Evolutionary conservation across 2,888 invertebrate species (phyloP).

Genomic region (Fragum sueziense): DNA sequence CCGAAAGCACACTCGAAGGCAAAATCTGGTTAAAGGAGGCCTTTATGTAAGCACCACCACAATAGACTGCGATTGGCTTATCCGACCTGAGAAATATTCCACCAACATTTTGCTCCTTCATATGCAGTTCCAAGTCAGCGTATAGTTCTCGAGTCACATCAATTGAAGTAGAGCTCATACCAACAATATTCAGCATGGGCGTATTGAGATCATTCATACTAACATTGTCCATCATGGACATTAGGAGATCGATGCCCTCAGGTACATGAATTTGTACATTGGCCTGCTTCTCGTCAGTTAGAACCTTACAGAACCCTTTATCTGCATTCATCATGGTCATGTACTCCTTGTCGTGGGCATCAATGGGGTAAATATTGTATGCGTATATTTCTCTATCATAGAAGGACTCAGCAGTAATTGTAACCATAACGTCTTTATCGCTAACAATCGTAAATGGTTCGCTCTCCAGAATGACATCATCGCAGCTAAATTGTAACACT

Average conservation of each 20-base stretch:
- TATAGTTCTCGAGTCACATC: neutral
- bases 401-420: neutral
- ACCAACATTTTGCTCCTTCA: neutral
- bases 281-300: neutral
- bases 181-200: neutral
- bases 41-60: neutral
- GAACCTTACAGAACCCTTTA: neutral
- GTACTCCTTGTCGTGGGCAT: neutral
- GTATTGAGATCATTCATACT: neutral
- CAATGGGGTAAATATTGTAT: neutral
- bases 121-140: neutral
- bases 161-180: neutral
- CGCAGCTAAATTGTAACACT: neutral
- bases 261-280: neutral
- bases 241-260: neutral
- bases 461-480: neutral
- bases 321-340: neutral
- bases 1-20: neutral
- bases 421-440: neutral
- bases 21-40: neutral
- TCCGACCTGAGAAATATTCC: neutral
- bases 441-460: neutral
- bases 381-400: no score
- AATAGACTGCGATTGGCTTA: neutral
- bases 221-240: neutral